Evolutionary conservation across 2,888 invertebrate genomes (phyloP).

Genomic region (Philereme transversata): DNA sequence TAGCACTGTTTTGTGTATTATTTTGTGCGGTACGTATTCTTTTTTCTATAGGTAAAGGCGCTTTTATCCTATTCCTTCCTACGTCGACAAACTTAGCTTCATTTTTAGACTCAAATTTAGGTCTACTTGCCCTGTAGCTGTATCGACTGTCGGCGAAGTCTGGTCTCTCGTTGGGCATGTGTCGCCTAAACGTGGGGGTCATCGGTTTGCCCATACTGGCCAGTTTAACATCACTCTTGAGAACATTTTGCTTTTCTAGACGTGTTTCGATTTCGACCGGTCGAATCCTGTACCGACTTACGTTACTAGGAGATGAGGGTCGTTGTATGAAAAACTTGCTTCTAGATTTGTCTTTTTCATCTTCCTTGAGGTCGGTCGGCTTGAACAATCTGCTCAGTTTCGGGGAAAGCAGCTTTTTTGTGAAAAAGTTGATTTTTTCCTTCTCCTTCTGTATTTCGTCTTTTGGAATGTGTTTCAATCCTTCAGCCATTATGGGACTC

Average conservation of each 20-base stretch:
- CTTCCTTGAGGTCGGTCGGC: conserved; percentile 55
- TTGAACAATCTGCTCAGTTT: conserved; percentile 73
- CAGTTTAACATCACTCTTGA: conserved; percentile 70
- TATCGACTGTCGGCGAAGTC: conserved; percentile 69
- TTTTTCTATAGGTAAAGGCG: conserved; percentile 43
- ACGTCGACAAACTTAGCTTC: conserved; percentile 59
- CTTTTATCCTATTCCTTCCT: conserved; percentile 61
- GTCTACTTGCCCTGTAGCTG: conserved; percentile 66
- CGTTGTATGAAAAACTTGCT: conserved; percentile 75
- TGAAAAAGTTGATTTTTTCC: conserved; percentile 67
- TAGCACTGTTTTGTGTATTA: not conserved
- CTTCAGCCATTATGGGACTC: conserved; percentile 55
- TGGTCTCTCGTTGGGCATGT: conserved; percentile 54
- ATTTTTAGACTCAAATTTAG: conserved; percentile 48
- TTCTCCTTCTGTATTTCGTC: conserved; percentile 47
- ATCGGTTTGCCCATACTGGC: conserved; percentile 75
- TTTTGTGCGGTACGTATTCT: conserved; percentile 29
- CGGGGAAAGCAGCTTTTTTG: conserved; percentile 72
- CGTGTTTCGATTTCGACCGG: conserved; percentile 43
- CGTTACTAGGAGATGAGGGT: conserved; percentile 60
- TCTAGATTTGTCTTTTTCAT: conserved; percentile 62
- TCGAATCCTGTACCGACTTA: conserved; percentile 59
- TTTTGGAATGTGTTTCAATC: conserved; percentile 59
- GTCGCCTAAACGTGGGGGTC: conserved; percentile 75
- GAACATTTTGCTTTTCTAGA: conserved; percentile 43